Evolutionary conservation across 53 echinoderm and acorn worm genomes (phyloP).

Genomic region (Holothuria leucospilota): DNA sequence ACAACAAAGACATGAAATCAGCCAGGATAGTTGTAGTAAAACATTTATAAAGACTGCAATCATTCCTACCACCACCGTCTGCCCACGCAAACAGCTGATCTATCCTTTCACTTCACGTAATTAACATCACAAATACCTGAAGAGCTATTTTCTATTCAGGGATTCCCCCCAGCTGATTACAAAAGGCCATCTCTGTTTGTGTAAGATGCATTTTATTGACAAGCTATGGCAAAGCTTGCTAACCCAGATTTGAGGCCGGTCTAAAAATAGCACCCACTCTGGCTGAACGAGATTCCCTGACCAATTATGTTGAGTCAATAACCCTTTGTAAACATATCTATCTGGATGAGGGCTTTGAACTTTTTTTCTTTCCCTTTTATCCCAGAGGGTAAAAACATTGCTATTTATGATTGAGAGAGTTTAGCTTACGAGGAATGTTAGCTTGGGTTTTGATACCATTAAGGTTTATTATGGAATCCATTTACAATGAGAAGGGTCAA

Average conservation of each 20-base stretch:
- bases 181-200: constrained; percentile 25
- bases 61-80: too few relatives aligned
- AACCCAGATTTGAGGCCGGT: constrained; percentile 38
- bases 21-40: too few relatives aligned
- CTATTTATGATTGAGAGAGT: constrained; percentile 18
- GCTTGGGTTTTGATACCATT: too few relatives aligned
- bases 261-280: constrained; percentile 31
- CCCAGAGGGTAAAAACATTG: constrained; percentile 44
- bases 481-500: too few relatives aligned
- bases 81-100: too few relatives aligned
- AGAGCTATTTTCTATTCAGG: constrained; percentile 5
- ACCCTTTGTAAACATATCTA: constrained; percentile 31
- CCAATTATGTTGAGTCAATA: constrained; percentile 40
- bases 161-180: constrained; percentile 35
- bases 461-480: too few relatives aligned
- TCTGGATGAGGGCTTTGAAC: constrained; percentile 34
- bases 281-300: constrained; percentile 38
- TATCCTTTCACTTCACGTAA: too few relatives aligned
- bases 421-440: too few relatives aligned
- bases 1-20: too few relatives aligned
- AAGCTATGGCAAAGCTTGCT: constrained; percentile 20
- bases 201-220: constrained; percentile 20
- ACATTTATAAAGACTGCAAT: too few relatives aligned
- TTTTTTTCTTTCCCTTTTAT: constrained; percentile 23
- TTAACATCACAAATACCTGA: too few relatives aligned